Evolutionary conservation across 2,797 vertebrate species (phyloP).

Genomic region (Jordanella pulchra): DNA sequence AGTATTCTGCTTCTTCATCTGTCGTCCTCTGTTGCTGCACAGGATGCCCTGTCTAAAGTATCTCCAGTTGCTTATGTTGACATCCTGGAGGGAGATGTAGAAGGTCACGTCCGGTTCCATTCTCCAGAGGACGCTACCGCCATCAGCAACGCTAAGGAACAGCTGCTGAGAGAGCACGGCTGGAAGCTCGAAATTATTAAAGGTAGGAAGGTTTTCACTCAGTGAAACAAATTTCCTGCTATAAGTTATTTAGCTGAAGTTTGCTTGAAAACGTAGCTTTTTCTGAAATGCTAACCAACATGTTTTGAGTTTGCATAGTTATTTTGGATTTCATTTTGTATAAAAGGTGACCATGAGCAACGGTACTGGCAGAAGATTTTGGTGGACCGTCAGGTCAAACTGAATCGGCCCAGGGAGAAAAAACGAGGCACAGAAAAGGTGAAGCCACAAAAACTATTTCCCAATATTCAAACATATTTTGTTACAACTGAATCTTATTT

Average conservation of each 20-base stretch:
- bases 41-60: conserved; percentile 85
- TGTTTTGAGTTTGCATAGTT: neutral
- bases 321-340: neutral
- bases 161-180: conserved; percentile 85
- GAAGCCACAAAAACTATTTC: conserved; percentile 23
- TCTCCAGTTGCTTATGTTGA: conserved; percentile 91
- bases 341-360: conserved; percentile 90
- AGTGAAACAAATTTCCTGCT: neutral
- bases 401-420: conserved; percentile 97
- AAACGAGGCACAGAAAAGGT: conserved; percentile 95
- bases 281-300: neutral
- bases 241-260: neutral
- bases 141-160: conserved; percentile 68
- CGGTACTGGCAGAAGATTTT: conserved; percentile 99
- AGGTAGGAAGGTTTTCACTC: conserved; percentile 74
- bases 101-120: conserved; percentile 88
- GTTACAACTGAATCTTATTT: too few relatives aligned
- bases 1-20: neutral
- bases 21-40: neutral
- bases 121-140: conserved; percentile 84
- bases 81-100: conserved; percentile 89
- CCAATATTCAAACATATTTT: neutral
- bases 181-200: conserved; percentile 90
- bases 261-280: neutral
- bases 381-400: conserved; percentile 95